Evolutionary conservation across 2,797 vertebrate species (phyloP), one percentile per base, ranked within the genome.

Genomic region (Anguilla anguilla): DNA sequence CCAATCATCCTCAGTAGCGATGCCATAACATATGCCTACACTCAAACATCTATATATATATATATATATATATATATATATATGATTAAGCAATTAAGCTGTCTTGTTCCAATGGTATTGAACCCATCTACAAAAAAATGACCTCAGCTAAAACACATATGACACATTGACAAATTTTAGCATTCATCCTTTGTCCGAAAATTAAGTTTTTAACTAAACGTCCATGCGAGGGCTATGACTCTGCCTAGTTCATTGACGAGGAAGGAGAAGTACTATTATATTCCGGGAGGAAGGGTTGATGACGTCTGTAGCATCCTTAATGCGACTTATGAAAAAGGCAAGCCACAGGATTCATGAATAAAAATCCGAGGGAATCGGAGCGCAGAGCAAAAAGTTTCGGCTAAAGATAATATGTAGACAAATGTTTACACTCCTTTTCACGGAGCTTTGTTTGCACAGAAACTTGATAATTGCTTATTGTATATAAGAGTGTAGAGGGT

Each of bases 271-370:
- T 95, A 95, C 96, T 95, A 94, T 94, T 94, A 94, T 95, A 94
- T 96, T 97, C 96, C 95, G 96, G 96, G 97, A 97, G 97, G 97
- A 97, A 96, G 83, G 91, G 77, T 91, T 93, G 95, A 96, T 98
- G 98, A 98, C 98, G 98, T 98, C 96, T 96, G 96, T 96, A 91
- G 87, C 94, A 93, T 95, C 95, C 95, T 96, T 96, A 96, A 91
- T 95, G 96, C 96, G 97, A 96, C 96, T 94, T 95, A 94, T 94
- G 93, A 93, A 97, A 96, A 96, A 97, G 97, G 96, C 96, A 96
- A 94, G 94, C 93, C 95, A 96, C 94, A 93, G 94, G 94, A 94
- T 95, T 94, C 94, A 95, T 96, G 96, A 95, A 97, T 98, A 98
- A 97, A 98, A 96, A 97, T 97, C 97, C 95, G 92, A 95, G 95